Conservation (phyloP, 2,113 vertebrate genomes). For the Mus pahari region DNA sequence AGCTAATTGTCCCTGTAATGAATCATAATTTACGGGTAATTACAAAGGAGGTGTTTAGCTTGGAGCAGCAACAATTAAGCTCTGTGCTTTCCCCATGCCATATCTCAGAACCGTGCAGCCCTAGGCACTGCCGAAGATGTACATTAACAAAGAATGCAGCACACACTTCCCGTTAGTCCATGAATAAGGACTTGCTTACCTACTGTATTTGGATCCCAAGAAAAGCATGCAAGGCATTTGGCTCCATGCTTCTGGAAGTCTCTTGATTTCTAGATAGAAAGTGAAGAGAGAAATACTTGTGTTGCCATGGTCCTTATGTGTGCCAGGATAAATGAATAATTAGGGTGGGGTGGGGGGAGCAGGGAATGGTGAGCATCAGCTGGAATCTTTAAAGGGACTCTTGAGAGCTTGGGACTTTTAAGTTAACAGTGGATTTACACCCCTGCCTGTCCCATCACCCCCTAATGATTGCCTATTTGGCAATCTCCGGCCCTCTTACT, state of each 20-base stretch:
- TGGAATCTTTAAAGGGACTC: background rate
- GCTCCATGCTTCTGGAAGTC: background rate
- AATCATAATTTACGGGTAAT: conserved; percentile 81
- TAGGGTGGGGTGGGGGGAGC: background rate
- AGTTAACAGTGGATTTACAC: background rate
- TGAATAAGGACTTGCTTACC: background rate
- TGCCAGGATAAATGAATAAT: background rate
- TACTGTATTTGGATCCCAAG: background rate
- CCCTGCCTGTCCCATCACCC: background rate
- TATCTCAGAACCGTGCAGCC: conserved; percentile 50
- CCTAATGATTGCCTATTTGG: background rate
- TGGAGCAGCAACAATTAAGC: conserved; percentile 60
- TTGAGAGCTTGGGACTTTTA: background rate
- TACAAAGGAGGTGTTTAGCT: conserved; percentile 70
- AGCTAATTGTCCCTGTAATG: conserved; percentile 65
- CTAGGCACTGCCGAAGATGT: conserved; percentile 5
- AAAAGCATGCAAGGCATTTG: background rate
- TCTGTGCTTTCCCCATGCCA: background rate
- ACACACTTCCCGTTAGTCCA: background rate
- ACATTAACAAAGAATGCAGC: background rate
- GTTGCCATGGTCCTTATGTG: background rate
- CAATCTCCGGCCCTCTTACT: no score
- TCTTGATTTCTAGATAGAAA: background rate
- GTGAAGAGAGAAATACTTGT: background rate
- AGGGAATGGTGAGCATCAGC: background rate